Base-by-base conservation (phyloP, 2,113 vertebrate genomes). In the Mobula hypostoma region DNA sequence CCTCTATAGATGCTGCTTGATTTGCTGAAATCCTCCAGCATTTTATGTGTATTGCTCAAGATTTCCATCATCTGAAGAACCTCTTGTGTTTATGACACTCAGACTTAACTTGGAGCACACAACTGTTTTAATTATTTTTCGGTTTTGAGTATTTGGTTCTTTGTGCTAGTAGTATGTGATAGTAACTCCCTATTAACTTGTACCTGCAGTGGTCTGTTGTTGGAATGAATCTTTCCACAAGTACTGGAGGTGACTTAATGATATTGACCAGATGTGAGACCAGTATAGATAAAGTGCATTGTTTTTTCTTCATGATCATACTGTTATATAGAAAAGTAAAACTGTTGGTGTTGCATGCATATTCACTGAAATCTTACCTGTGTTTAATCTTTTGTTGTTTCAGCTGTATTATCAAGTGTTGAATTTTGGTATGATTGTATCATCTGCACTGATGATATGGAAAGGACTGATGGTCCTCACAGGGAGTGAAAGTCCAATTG, bases 361-460 rank as follows among this genome's bases (percentile, higher is more conserved):
- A 21, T 74, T 21, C 72, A 36, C 77, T 48, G 32, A 66, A 36
- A 29, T n/a, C 29, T 40, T 94, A 36, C 48, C 15, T 91, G 5
- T 56, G 6, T 36, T 93, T 4, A 48, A 93, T 0, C 12, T 40
- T 48, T 19, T 93, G 40, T 94, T 82, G 92, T 94, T 96, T 1
- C 95, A 99, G 98, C 97, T 99, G 0, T 99, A 99, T 95, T 99
- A 99, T 96, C 98, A 99, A 96, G 98, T 99, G 95, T 96, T 99
- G 95, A 99, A 99, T 96, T 99, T 99, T 96, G 99, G 98, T 85
- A 99, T 99, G 99, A 99, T 99, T 87, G 99, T 99, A 94, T 99
- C 99, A 72, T 99, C 98, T 9, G 99, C 98, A 0, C 96, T 99
- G 95, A 99, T 99, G 99, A 99, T 99, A 96, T 99, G 99, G 98